Conservation (phyloP, 2,797 vertebrate species). For the Spondyliosoma cantharus region DNA sequence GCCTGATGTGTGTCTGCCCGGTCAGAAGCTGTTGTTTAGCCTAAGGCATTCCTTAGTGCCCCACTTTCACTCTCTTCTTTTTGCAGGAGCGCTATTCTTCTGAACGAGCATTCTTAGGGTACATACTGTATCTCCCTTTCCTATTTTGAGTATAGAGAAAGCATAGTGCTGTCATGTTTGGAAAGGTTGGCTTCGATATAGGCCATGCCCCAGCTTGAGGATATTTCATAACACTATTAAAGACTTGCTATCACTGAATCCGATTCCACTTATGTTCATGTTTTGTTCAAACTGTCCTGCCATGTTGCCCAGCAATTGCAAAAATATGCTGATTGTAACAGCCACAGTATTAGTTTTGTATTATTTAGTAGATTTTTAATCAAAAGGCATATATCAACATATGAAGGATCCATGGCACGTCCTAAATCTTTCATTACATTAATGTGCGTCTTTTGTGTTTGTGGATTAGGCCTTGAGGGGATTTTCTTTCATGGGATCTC, state of each 20-base stretch:
- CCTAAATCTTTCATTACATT: slow-evolving; percentile 41
- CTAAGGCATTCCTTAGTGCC: slow-evolving; percentile 58
- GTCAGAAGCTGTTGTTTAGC: slow-evolving; percentile 50
- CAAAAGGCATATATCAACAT: slow-evolving; percentile 7
- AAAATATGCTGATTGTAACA: background rate
- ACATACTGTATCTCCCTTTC: slow-evolving; percentile 8
- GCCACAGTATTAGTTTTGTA: background rate
- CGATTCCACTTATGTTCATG: background rate
- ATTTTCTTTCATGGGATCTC: slow-evolving; percentile 53
- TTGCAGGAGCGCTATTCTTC: slow-evolving; percentile 40
- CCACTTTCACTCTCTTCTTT: slow-evolving; percentile 51
- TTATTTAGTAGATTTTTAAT: background rate
- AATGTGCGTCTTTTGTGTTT: slow-evolving; percentile 48
- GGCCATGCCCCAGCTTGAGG: slow-evolving; percentile 1
- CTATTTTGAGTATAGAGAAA: slow-evolving; percentile 30
- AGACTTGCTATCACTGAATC: background rate
- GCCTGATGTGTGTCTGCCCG: slow-evolving; percentile 57
- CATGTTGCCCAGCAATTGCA: background rate
- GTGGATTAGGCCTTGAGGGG: slow-evolving; percentile 51
- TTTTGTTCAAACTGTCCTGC: background rate
- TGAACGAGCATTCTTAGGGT: slow-evolving; percentile 9
- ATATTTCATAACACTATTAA: slow-evolving; percentile 10
- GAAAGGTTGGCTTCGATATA: slow-evolving; percentile 27
- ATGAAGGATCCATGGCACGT: slow-evolving; percentile 21
- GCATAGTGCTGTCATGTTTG: slow-evolving; percentile 10